Base-by-base conservation (phyloP, 2,797 vertebrate genomes). In the Loriculus beryllinus region DNA sequence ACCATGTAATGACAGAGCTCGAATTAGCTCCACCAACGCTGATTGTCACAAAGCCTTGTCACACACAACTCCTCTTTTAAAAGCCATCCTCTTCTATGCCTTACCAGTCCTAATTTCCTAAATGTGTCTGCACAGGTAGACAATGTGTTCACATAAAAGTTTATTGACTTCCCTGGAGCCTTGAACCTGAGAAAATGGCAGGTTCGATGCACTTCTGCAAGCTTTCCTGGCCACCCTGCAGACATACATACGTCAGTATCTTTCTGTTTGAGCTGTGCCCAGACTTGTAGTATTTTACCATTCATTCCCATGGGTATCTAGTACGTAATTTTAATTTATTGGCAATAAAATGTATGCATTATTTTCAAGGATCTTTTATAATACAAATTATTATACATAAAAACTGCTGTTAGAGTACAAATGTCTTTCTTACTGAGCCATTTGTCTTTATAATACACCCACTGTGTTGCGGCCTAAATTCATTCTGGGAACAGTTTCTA, bases 371-470 rank as follows among this genome's bases (percentile, higher is more conserved):
- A 68, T 28, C 60, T 85, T 74, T 82, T 60, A 31, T 68, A 52
- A 45, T 29, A 52, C 37, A 49, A 71, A 39, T 59, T 43, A 35
- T 68, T 56, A 95, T 15, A 65, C 56, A 77, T 70, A 62, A 88
- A 84, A 80, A 10, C 25, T 54, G 15, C 45, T 69, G 79, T 89
- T 60, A 35, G 67, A 75, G 43, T 86, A 75, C 23, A 49, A 94
- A 85, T 39, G 12, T 35, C 40, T 84, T n/a, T 63, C 60, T 86
- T 88, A 76, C 51, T 74, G 83, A 92, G 37, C 62, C 78, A 77
- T 82, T 96, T 82, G 56, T 94, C 90, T 86, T 88, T 43, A 67
- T 33, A 86, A 62, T 69, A 83, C 87, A 91, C 89, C 90, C 74
- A 91, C 84, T 69, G 68, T 75, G 74, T 80, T 77, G 76, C 21